Evolutionary conservation across 1,140 invertebrate genomes (phyloP), one percentile per base, ranked within the genome.

Genomic region (Drosophila prosaltans): DNA sequence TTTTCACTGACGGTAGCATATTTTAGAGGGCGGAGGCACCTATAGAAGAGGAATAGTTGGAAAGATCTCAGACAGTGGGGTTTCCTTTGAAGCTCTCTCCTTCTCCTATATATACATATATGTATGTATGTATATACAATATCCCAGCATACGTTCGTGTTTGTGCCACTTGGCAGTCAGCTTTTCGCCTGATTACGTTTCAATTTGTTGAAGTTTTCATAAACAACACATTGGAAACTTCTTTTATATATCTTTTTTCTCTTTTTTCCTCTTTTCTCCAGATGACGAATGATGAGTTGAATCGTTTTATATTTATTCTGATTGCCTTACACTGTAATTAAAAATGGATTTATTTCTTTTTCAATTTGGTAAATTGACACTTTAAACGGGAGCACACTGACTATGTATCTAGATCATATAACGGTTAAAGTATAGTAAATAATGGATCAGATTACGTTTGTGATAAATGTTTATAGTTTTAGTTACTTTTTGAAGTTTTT

Each of bases 111-210:
- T 77, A 62, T 16, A 0, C 0, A 16, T 16, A 0, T 16, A 16
- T 16, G 16, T 16, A 16, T 16, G 16, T 16, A 16, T 69, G n/a
- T 72, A 45, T 43, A 67, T 45, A 30, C 66, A 74, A 45, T 21
- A 69, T 51, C 59, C 24, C 32, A 10, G 30, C 69, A 64, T 36
- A 36, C 6, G 32, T 36, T 36, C 32, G 32, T 36, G 28, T 30
- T 36, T 36, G 32, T 36, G 32, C 55, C 69, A 68, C 69, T 86
- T 64, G 54, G 24, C 62, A 36, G 63, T 39, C 58, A 73, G 61
- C 75, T 76, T 86, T 86, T 86, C 78, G 84, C 83, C 76, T 65
- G 80, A 88, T 89, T 88, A 83, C 80, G 84, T 89, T 89, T 88
- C 84, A 89, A 88, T 88, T 88, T 89, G 55, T 59, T 71, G 62